A percentile compares a stretch with the other conserved stretches of the same genome.
phyloP scores from a whole-genome alignment of 2,888 invertebrate species.

The Latrodectus elegans region DNA sequence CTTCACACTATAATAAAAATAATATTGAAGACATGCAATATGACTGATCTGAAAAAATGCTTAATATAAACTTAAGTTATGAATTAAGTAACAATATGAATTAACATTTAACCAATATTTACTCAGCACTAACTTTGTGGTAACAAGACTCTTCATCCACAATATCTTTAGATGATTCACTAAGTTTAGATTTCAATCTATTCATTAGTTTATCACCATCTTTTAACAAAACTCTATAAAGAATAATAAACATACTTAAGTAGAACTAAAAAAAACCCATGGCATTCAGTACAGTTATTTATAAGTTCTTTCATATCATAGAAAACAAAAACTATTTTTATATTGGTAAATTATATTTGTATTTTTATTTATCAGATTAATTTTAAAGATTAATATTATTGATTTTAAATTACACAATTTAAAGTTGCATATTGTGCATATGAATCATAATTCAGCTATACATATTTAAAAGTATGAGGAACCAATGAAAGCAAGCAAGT shows the following conservation, averaged over 20 bases:
- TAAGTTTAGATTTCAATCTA: constrained; percentile 43
- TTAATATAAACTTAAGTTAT: neutral
- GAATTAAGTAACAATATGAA: neutral
- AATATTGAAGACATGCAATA: neutral
- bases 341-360: no score
- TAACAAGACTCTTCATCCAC: constrained; percentile 70
- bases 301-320: no score
- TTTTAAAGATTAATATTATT: no score
- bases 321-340: no score
- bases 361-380: no score
- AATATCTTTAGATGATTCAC: constrained; percentile 70
- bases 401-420: no score
- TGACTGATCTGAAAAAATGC: neutral
- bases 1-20: constrained; percentile 78
- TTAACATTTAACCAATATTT: neutral
- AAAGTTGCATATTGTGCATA: no score
- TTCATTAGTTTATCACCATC: constrained; percentile 43
- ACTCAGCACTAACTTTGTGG: constrained; percentile 21
- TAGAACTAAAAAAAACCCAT: neutral
- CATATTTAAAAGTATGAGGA: no score
- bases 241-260: neutral
- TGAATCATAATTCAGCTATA: no score
- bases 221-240: constrained; percentile 44
- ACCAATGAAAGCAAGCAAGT: no score
- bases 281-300: neutral